Evolutionary conservation across 2,113 vertebrate genomes (phyloP), one percentile per base, ranked within the genome.

Genomic region (Rhineura floridana): DNA sequence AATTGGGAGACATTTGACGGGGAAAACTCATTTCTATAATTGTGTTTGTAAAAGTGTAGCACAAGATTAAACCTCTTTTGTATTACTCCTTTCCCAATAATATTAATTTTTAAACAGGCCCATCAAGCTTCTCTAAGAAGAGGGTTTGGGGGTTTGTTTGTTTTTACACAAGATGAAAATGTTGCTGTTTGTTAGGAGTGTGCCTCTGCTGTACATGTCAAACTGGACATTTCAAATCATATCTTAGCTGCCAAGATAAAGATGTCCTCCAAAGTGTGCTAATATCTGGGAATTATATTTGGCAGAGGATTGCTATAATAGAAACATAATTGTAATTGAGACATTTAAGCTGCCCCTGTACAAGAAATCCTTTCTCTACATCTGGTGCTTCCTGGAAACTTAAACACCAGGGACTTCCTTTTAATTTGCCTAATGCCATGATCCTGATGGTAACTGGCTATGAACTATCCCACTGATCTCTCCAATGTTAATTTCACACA

Each of bases 351-450:
- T 90, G 85, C 62, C 44, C 39, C 33, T 88, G 52, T 83, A 76
- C 76, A 94, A 95, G 86, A 94, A 93, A 94, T 92, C 83, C 79
- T 93, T 89, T 92, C 46, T 89, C 44, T 90, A 90, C 82, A 90
- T 90, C 91, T 94, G 87, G 81, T 85, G 86, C 48, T 95, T 96
- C 88, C 90, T 93, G 92, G 90, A 96, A 95, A 84, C 81, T 92
- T 87, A 93, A 95, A 90, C 91, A 93, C 67, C 50, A 88, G 83
- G 65, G 89, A 91, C 80, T 94, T 93, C 59, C 86, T 87, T 96
- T 85, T 90, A 93, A 93, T 96, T 93, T 94, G 65, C 78, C 70
- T 93, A 92, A 94, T 94, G 88, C 50, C 30, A 0, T 90, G 87
- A 92, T 94, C 36, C 92, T 92, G 81, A 93, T 90, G 79, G 86